Evolutionary conservation across 2,888 invertebrate species (phyloP), one percentile per base, ranked within the genome.

Genomic region (Dusona sp.): DNA sequence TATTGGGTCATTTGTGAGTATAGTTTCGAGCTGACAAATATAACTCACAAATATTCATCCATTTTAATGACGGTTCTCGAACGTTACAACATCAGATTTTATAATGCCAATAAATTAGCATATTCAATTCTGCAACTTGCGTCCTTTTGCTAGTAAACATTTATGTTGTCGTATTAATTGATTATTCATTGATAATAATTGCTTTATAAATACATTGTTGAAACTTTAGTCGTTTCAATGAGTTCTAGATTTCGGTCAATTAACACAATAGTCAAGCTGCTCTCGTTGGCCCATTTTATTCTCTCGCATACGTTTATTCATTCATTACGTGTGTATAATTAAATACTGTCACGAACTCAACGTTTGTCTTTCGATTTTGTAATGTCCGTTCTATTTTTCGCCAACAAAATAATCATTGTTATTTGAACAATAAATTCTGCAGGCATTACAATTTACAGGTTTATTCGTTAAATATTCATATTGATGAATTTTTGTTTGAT

Each of bases 1-100:
- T 51, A 67, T 78, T 38, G 67, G 45, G 25, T 75, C 42, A 29
- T 42, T 74, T n/a, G 42, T 45, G 19, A 57, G 54, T 38, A n/a
- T n/a, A 9, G 25, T 6, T 3, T 19, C 29, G 4, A 64, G 16
- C 45, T 29, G 54, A 75, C 45, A n/a, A 45, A 57, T n/a, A 57
- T 42, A 42, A n/a, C 7, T 38, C 16, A n/a, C 42, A 25, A 57
- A 74, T 42, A 54, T 61, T 42, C 57, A 57, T 57, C 61, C 16
- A 29, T 73, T 36, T 22, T 36, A 54, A 36, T 33, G 9, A 54
- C 11, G 25, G 9, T 45, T 13, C 25, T 11, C 38, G 45, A 22
- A 13, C 48, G 45, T 29, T 29, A 22, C 13, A 22, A 16, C n/a
- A 29, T 19, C 16, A 38, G 25, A 48, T 45, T 19, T 25, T 16